Evolutionary conservation across 30 jellyfish, hydroid and myxozoan species (phyloP), one percentile per base, ranked within the genome.

Genomic region (Rhopilema esculentum): DNA sequence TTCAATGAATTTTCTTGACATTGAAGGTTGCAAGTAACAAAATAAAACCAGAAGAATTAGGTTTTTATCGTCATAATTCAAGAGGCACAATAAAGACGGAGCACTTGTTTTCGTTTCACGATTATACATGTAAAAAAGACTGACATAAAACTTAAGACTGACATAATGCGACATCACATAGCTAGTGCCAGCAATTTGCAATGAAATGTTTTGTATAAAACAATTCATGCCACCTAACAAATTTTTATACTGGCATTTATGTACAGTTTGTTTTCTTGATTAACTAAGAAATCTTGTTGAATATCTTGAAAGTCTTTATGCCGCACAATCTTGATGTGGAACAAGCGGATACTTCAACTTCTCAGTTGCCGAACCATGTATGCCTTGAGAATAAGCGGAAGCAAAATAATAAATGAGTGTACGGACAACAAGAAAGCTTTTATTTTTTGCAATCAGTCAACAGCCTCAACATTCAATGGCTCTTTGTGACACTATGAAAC

Each of bases 351-450:
- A 64, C 90, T 30, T 52, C 90, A 80, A 48, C 90, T 80, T 80
- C 82, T 28, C 49, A 71, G 64, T 30, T 25, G 65, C 90, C 73
- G 90, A 80, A 80, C 90, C 90, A 31, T 40, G 81, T 65, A 22
- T 80, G 82, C 90, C 90, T 80, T 80, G 90, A 80, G 82, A 80
- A 80, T 66, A 80, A 80, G 89, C 48, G 89, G 89, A 79, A 79
- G 24, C 89, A 79, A 79, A 19, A 50, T 6, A 20, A 61, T 77
- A 29, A 50, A 51, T 16, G 17, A 23, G n/a, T 52, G 69, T 20
- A 66, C 15, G 66, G 66, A 25, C 51, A n/a, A 66, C 57, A 40
- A 40, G 12, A 40, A 40, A 40, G 57, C 57, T 40, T 12, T 40
- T 40, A 2, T 2, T n/a, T 2, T 40, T 40, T 40, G 9, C 12